These are phyloP conservation scores for Blastobasis lacticolella DNA, from an alignment of 2,888 invertebrate species.

Conservation along the genomic window DNA sequence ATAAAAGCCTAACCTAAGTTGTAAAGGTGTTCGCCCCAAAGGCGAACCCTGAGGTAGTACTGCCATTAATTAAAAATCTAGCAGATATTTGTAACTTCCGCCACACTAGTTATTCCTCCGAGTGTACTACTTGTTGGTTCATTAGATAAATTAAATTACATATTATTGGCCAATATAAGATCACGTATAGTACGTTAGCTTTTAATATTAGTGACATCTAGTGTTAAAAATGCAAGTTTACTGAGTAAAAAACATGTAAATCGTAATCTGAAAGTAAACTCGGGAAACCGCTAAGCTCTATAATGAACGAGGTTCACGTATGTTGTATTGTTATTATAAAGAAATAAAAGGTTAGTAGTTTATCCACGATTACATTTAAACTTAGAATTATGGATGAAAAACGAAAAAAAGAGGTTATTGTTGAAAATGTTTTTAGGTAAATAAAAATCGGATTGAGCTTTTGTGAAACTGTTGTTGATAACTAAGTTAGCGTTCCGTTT, in stretches of 20 bases:
- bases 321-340: conserved; percentile 70
- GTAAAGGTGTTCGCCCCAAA: no score
- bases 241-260: conserved; percentile 37
- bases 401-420: conserved; percentile 65
- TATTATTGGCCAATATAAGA: conserved; percentile 38
- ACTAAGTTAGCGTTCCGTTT: conserved; percentile 37
- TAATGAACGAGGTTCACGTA: conserved; percentile 55
- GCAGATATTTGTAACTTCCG: no score
- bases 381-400: conserved; percentile 61
- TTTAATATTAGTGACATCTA: conserved; percentile 74
- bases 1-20: no score
- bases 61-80: no score
- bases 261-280: conserved; percentile 29
- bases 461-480: conserved; percentile 60
- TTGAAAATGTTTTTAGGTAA: conserved; percentile 72
- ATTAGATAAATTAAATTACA: conserved; percentile 22
- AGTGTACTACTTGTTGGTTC: conserved; percentile 21
- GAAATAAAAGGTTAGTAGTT: conserved; percentile 58
- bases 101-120: conserved; percentile 14
- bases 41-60: no score
- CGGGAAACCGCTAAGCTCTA: conserved; percentile 35
- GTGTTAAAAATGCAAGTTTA: conserved; percentile 63
- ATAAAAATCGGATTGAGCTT: conserved; percentile 69
- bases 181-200: conserved; percentile 55
- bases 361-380: conserved; percentile 63